phyloP scores from a whole-genome alignment of 1,140 invertebrate species.

The Nautilus pompilius region DNA sequence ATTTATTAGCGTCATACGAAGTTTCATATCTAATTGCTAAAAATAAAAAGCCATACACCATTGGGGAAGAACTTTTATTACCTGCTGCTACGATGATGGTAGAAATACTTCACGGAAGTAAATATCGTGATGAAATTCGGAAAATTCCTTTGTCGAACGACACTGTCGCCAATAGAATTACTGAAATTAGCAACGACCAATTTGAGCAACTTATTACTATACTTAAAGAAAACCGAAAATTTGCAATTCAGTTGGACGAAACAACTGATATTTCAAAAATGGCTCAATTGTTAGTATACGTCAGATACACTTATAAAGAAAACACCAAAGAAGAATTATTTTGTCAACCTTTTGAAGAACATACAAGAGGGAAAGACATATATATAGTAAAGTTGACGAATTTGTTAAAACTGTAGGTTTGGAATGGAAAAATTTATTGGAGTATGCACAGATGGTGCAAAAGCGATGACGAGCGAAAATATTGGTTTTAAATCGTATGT shows the following conservation, averaged over 20 bases:
- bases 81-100: neutral
- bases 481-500: neutral
- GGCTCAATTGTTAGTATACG: constrained; percentile 1
- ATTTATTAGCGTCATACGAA: neutral
- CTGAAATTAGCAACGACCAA: neutral
- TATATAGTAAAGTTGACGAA: constrained; percentile 1
- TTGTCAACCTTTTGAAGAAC: neutral
- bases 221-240: neutral
- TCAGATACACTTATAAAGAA: constrained; percentile 1
- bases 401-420: neutral
- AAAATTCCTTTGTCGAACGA: constrained; percentile 3
- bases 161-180: neutral
- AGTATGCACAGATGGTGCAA: constrained; percentile 2
- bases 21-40: neutral
- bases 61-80: neutral
- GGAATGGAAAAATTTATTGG: neutral
- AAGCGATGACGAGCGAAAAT: neutral
- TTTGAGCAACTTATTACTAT: constrained; percentile 1
- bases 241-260: neutral
- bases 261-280: neutral
- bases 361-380: constrained; percentile 1
- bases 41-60: neutral
- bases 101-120: constrained; percentile 1
- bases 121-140: neutral
- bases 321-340: neutral